Evolutionary conservation across 2,797 vertebrate species (phyloP).

Genomic region (Potorous gilbertii): DNA sequence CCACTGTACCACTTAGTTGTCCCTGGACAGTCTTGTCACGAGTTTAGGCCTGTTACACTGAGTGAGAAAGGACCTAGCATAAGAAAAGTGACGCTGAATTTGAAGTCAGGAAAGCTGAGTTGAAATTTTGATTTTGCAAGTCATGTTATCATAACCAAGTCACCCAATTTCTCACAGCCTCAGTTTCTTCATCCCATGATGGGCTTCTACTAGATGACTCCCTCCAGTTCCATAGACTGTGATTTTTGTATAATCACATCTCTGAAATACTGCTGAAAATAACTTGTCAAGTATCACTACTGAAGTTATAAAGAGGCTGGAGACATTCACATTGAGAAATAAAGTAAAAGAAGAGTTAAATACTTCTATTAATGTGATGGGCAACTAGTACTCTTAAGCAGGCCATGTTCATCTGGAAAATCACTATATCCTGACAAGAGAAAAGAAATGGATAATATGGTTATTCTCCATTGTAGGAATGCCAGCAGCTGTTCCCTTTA

Average conservation of each 20-base stretch:
- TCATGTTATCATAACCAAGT: not conserved
- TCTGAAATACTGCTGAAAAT: constrained; percentile 35
- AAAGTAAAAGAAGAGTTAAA: constrained; percentile 25
- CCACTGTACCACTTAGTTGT: not conserved
- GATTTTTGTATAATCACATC: not conserved
- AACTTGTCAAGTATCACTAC: not conserved
- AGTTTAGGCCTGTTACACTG: not conserved
- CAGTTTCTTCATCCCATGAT: not conserved
- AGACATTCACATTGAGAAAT: constrained; percentile 9
- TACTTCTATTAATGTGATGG: not conserved
- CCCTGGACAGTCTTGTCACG: not conserved
- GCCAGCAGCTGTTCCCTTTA: not conserved
- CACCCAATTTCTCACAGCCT: not conserved
- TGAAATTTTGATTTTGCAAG: not conserved
- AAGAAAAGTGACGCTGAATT: constrained; percentile 25
- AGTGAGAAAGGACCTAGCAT: not conserved
- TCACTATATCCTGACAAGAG: not conserved
- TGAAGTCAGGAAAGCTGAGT: not conserved
- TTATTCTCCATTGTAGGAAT: constrained; percentile 15
- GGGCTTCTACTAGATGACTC: not conserved
- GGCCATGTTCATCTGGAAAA: not conserved
- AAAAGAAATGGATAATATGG: not conserved
- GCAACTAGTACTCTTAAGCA: not conserved
- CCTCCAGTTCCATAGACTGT: not conserved
- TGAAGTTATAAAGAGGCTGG: constrained; percentile 42